Conservation (phyloP, 2,797 vertebrate species). For the Xiphorhynchus erythropygius region DNA sequence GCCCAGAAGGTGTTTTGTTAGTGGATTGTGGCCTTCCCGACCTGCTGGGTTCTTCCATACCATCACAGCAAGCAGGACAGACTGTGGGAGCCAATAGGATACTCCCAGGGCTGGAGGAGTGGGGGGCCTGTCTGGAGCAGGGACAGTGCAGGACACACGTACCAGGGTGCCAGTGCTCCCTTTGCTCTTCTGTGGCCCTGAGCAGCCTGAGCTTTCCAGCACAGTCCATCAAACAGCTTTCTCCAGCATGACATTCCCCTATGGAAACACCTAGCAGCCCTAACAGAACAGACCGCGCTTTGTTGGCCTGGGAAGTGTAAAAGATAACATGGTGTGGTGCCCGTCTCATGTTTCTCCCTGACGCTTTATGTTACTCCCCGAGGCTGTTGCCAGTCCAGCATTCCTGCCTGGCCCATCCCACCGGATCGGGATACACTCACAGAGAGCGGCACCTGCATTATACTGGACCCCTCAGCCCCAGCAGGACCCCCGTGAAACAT, state of each 20-base stretch:
- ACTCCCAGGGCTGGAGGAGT: background rate
- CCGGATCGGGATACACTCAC: accelerated
- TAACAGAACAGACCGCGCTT: background rate
- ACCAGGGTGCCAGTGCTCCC: accelerated
- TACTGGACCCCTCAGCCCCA: background rate
- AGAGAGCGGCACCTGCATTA: background rate
- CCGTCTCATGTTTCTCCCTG: constrained; percentile 3
- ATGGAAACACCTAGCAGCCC: background rate
- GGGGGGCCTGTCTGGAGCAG: background rate
- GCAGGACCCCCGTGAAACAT: accelerated
- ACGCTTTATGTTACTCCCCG: background rate
- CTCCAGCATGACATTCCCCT: accelerated
- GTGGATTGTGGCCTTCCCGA: background rate
- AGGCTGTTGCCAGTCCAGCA: background rate
- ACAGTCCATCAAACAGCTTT: background rate
- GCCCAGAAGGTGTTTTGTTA: background rate
- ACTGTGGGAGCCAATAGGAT: background rate
- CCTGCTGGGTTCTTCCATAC: background rate
- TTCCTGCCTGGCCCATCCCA: background rate
- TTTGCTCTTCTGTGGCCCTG: background rate
- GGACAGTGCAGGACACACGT: accelerated
- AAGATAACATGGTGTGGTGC: constrained; percentile 13
- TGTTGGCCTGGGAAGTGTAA: background rate
- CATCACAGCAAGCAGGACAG: background rate
- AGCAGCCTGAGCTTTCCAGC: background rate